These are phyloP conservation scores for Muscicapa striata DNA, from an alignment of 2,797 vertebrate species.

Conservation along the genomic window DNA sequence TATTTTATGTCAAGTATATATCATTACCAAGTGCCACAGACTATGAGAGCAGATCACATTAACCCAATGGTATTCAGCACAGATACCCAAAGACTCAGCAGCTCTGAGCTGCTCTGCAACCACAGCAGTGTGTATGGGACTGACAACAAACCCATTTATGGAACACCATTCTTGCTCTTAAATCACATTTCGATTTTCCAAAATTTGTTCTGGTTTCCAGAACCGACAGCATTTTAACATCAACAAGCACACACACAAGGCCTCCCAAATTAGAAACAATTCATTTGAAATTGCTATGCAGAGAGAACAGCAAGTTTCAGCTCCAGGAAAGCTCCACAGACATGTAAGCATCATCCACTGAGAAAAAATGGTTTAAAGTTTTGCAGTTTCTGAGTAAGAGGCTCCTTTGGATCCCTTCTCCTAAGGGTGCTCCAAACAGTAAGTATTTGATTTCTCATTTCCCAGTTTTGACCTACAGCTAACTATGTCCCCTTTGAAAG, in stretches of 20 bases:
- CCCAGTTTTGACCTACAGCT: not conserved
- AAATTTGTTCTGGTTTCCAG: conserved; percentile 31
- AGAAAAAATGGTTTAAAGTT: not conserved
- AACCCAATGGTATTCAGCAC: not conserved
- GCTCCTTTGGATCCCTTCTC: not conserved
- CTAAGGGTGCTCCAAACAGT: not conserved
- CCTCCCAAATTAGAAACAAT: conserved; percentile 56
- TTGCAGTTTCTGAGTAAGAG: not conserved
- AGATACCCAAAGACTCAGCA: not conserved
- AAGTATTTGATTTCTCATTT: not conserved
- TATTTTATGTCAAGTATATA: not conserved
- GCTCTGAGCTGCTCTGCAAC: not conserved
- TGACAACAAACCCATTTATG: not conserved
- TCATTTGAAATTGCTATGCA: conserved; percentile 43
- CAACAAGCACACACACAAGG: conserved; percentile 23
- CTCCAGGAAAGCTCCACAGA: not conserved
- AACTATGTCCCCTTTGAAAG: not conserved
- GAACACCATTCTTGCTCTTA: not conserved
- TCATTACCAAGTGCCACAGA: not conserved
- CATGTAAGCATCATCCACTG: not conserved
- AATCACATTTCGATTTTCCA: conserved; percentile 13
- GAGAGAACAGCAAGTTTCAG: conserved; percentile 44
- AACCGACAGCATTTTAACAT: conserved; percentile 32
- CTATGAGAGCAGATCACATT: not conserved
- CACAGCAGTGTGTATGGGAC: not conserved